Evolutionary conservation across 2,888 invertebrate genomes (phyloP).

Genomic region (Drosophila phalerata): DNA sequence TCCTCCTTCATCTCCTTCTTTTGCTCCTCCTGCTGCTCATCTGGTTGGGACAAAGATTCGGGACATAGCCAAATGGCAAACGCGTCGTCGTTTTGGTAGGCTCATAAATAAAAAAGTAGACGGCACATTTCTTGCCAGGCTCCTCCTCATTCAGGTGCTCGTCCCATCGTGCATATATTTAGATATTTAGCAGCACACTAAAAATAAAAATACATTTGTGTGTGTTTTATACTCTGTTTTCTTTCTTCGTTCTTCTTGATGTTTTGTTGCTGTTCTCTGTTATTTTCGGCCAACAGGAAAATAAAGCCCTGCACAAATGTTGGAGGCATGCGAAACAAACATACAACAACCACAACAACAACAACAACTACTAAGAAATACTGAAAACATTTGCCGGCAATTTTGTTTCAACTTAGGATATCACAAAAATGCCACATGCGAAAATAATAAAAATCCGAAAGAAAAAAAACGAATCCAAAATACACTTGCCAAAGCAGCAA

Average conservation of each 20-base stretch:
- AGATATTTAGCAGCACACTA: conserved; percentile 78
- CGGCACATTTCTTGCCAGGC: conserved; percentile 59
- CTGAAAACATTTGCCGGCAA: conserved; percentile 46
- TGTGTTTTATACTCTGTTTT: conserved; percentile 37
- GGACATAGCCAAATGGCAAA: conserved; percentile 47
- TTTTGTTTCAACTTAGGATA: conserved; percentile 60
- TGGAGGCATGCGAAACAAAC: conserved; percentile 43
- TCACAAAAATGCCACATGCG: conserved; percentile 63
- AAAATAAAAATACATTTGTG: conserved; percentile 78
- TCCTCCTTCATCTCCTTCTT: background rate
- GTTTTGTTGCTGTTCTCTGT: conserved; percentile 15
- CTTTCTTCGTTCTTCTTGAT: background rate
- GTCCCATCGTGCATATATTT: conserved; percentile 70
- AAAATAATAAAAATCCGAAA: conserved; percentile 25
- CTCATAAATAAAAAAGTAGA: conserved; percentile 75
- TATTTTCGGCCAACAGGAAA: conserved; percentile 48
- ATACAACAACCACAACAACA: conserved; percentile 2
- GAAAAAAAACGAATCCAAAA: conserved; percentile 22
- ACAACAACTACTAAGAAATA: conserved; percentile 2
- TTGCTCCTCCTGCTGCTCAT: background rate
- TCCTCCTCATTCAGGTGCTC: conserved; percentile 56
- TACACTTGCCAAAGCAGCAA: conserved; percentile 33
- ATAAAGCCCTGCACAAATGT: conserved; percentile 59
- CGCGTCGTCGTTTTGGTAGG: conserved; percentile 49
- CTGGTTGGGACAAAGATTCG: conserved; percentile 28